phyloP scores from a whole-genome alignment of 2,888 invertebrate genomes.

The Sympetrum striolatum region DNA sequence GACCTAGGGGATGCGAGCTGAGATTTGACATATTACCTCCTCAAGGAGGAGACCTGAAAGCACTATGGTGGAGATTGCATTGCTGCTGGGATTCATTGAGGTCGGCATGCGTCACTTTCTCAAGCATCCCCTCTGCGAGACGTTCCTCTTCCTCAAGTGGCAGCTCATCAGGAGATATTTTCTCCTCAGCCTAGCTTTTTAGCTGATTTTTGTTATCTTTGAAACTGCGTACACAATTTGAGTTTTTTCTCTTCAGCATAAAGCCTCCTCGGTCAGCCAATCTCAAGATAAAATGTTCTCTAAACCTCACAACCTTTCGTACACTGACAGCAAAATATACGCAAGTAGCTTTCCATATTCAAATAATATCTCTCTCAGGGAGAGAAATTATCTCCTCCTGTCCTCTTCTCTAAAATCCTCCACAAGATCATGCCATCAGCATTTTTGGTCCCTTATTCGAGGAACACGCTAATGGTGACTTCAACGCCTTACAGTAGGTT shows the following conservation, averaged over 20 bases:
- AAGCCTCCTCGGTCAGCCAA: background rate
- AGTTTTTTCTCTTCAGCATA: conserved; percentile 56
- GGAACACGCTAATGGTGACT: conserved; percentile 75
- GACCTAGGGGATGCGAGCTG: conserved; percentile 86
- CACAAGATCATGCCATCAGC: conserved; percentile 67
- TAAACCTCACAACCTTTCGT: too few relatives aligned
- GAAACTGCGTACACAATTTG: conserved; percentile 78
- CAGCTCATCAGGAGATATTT: conserved; percentile 82
- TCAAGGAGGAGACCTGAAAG: background rate
- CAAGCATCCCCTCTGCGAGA: conserved; percentile 85
- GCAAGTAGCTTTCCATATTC: too few relatives aligned
- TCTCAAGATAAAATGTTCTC: background rate
- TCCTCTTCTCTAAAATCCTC: conserved; percentile 79
- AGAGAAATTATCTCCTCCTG: conserved; percentile 69
- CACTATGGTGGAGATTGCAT: conserved; percentile 71
- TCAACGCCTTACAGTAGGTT: conserved; percentile 71
- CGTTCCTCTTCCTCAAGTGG: conserved; percentile 85
- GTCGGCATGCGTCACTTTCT: conserved; percentile 80
- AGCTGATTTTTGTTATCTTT: conserved; percentile 75
- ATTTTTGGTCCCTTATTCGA: conserved; percentile 71
- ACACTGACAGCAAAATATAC: too few relatives aligned
- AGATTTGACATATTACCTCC: conserved; percentile 64
- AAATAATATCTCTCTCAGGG: too few relatives aligned
- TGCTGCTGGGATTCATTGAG: conserved; percentile 76
- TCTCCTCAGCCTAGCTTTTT: conserved; percentile 77